Evolutionary conservation across 1,140 invertebrate genomes (phyloP).

Genomic region (Platyura marginata): DNA sequence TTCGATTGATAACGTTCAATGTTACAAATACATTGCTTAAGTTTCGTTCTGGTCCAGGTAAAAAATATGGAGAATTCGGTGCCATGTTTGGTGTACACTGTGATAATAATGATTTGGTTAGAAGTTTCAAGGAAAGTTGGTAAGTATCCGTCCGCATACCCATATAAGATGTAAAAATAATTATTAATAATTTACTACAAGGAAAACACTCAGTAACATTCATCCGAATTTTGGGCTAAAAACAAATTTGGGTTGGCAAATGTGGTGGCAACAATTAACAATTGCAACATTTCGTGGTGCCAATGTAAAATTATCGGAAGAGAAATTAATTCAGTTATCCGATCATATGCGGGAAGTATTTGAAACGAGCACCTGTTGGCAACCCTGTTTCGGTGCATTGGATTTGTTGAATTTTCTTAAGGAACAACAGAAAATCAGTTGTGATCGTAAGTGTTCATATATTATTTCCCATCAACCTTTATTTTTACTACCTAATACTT

Average conservation of each 20-base stretch:
- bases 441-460: no score
- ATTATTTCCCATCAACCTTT: no score
- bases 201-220: constrained; percentile 31
- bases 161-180: constrained; percentile 32
- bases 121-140: no score
- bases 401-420: constrained; percentile 41
- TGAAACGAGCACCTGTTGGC: constrained; percentile 49
- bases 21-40: constrained; percentile 67
- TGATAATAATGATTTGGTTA: no score
- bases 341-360: constrained; percentile 43
- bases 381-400: constrained; percentile 37
- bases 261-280: constrained; percentile 54
- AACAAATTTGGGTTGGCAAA: constrained; percentile 45
- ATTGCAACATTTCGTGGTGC: constrained; percentile 18
- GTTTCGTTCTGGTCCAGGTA: constrained; percentile 44
- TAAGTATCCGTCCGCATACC: no score
- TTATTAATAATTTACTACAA: constrained; percentile 37
- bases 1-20: constrained; percentile 66
- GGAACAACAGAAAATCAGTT: constrained; percentile 10
- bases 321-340: constrained; percentile 34
- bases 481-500: no score
- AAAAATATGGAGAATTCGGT: constrained; percentile 53
- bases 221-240: constrained; percentile 66
- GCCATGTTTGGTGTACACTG: constrained; percentile 49
- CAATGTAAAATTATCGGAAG: constrained; percentile 19